Conservation (phyloP, 2,797 vertebrate species). For the Pygocentrus nattereri region DNA sequence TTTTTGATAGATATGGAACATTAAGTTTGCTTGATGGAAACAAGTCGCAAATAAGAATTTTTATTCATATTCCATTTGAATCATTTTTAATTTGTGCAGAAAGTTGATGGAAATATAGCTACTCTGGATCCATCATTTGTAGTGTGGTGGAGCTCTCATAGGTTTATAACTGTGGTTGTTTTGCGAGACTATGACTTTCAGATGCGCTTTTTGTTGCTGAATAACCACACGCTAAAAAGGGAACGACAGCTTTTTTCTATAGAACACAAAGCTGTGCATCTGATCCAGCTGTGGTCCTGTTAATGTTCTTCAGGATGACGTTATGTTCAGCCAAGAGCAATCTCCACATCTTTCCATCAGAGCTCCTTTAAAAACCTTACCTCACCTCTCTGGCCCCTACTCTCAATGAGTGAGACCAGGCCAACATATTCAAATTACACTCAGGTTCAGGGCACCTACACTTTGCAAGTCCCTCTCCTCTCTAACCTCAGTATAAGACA, state of each 20-base stretch:
- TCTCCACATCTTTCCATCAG: slow-evolving; percentile 47
- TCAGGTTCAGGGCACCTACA: slow-evolving; percentile 49
- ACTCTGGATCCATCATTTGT: too few relatives aligned
- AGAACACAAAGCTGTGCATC: slow-evolving; percentile 57
- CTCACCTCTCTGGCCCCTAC: slow-evolving; percentile 31
- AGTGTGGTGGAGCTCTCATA: not conserved
- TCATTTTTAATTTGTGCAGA: too few relatives aligned
- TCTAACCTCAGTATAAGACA: slow-evolving; percentile 24
- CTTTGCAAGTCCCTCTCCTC: slow-evolving; percentile 31
- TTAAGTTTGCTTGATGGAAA: too few relatives aligned
- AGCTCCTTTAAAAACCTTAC: slow-evolving; percentile 39
- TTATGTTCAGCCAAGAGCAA: slow-evolving; percentile 32
- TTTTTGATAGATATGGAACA: too few relatives aligned
- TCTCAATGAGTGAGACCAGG: slow-evolving; percentile 4
- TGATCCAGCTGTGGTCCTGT: not conserved
- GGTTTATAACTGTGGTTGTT: not conserved
- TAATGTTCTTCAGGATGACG: slow-evolving; percentile 3
- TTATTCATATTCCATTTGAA: too few relatives aligned
- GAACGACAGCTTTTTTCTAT: slow-evolving; percentile 59
- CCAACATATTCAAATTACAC: slow-evolving; percentile 38
- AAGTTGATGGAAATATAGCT: too few relatives aligned
- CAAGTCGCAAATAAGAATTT: too few relatives aligned
- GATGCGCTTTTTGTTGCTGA: not conserved
- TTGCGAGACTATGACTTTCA: not conserved
- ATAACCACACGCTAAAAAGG: not conserved